Evolutionary conservation across 2,888 invertebrate genomes (phyloP), one percentile per base, ranked within the genome.

Genomic region (Branchellion lobata): DNA sequence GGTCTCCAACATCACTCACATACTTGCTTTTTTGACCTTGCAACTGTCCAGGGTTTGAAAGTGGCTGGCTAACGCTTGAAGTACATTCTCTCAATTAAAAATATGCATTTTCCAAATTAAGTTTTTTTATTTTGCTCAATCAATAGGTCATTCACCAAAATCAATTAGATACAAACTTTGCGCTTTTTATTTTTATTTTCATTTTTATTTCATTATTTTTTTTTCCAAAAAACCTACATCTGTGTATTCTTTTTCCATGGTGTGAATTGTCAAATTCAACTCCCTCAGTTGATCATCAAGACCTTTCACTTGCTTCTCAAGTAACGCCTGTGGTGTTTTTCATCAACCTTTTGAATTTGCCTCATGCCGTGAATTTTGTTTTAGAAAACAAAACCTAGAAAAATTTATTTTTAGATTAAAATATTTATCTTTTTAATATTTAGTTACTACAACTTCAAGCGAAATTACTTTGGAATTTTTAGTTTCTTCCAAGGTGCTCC

Each of bases 231-330:
- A n/a, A n/a, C n/a, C n/a, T n/a, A 57, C 61, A 1, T 77, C 77
- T 33, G n/a, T 27, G 31, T 29, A 18, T n/a, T 77, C 77, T 33
- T 65, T 77, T 24, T 77, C 53, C n/a, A 77, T 29, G 40, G 14
- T 34, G 24, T 33, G 57, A 27, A 77, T 53, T 21, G 53, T 57
- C 18, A 3, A 11, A 21, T 77, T 57, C 65, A 77, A 33, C 57
- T 77, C 65, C 34, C 36, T 77, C 34, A 77, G n/a, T 34, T 77
- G 77, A 33, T 77, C 77, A 57, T 77, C 77, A 33, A 77, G 61
- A 34, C 53, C 31, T 65, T 77, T 77, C 8, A 36, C 34, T 3
- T 65, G 65, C 27, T 77, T 77, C n/a, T 77, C 77, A n/a, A 53
- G 31, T 34, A 33, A 36, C 24, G n/a, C 31, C 77, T 77, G 77